Evolutionary conservation across 1,140 invertebrate species (phyloP).

Genomic region (Megathymus violae): DNA sequence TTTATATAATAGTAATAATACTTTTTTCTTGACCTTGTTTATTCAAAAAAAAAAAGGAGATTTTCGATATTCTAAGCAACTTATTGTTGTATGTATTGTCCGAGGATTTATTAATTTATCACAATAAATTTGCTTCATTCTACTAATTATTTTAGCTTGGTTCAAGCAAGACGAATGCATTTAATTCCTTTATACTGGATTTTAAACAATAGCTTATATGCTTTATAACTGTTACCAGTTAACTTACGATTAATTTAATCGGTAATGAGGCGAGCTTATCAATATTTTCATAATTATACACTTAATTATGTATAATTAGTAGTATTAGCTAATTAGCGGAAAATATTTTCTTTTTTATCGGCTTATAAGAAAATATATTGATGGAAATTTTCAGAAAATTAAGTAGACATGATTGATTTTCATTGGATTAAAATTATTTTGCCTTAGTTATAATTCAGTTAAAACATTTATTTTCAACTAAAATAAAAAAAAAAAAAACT

Average conservation of each 20-base stretch:
- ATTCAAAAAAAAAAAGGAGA: no score
- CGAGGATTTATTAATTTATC: no score
- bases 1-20: no score
- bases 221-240: background rate
- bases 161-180: background rate
- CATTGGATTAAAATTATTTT: no score
- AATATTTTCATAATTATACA: conserved; percentile 26
- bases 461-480: no score
- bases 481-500: no score
- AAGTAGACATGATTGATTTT: background rate
- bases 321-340: conserved; percentile 18
- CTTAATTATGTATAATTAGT: conserved; percentile 19
- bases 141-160: no score
- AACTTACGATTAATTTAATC: background rate
- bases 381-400: background rate
- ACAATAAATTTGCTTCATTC: no score
- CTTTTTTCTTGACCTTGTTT: no score
- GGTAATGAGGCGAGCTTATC: conserved; percentile 15
- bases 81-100: no score
- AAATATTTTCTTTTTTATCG: background rate
- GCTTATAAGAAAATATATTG: background rate
- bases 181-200: background rate
- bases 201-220: conserved; percentile 12
- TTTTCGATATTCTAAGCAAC: no score
- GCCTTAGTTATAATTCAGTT: background rate